Base-by-base conservation (phyloP, 2,797 vertebrate species). In the Alcedo quadribrachys region DNA sequence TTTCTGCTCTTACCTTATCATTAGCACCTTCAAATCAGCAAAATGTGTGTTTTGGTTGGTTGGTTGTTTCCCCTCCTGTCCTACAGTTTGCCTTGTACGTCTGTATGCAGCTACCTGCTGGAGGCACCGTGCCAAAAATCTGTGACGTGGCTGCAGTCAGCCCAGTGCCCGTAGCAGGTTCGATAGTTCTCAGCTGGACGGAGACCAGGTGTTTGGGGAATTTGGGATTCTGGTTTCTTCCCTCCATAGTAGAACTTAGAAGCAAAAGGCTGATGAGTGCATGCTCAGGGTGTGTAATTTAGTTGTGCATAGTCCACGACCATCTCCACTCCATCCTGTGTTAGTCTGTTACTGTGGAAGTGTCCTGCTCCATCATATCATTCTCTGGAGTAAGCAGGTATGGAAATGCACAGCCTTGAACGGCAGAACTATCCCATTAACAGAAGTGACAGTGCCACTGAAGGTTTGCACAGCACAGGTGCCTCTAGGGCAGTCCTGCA, bases 131-230 rank as follows among this genome's bases (percentile, higher is more conserved):
- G 61, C 74, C 80, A 83, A 71, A 68, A 83, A 68, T 46, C 63
- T 76, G 63, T 75, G 82, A 35, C 37, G 60, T 87, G 92, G 57
- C 32, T 91, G 83, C 88, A 75, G 85, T 54, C 63, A 77, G 11
- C 61, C 48, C 1, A 2, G 16, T 48, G 67, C 37, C 82, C 1
- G 2, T 61, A 42, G 82, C 62, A 71, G 76, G 66, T 71, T 12
- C 46, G 46, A n/a, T 82, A 75, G 61, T 33, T 61, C 53, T 37
- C 51, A 55, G n/a, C 55, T 90, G 81, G 61, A 79, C 60, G 67
- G 45, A 61, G 46, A 81, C 40, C 28, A 20, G 14, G 30, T 75
- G 63, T 75, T 83, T 30, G 4, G 37, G 42, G 53, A 77, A 6
- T 74, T 42, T 43, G 57, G 42, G 42, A 28, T 83, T 87, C 22